Evolutionary conservation across 2,888 invertebrate species (phyloP), one percentile per base, ranked within the genome.

Genomic region (Nemotelus pantherinus): DNA sequence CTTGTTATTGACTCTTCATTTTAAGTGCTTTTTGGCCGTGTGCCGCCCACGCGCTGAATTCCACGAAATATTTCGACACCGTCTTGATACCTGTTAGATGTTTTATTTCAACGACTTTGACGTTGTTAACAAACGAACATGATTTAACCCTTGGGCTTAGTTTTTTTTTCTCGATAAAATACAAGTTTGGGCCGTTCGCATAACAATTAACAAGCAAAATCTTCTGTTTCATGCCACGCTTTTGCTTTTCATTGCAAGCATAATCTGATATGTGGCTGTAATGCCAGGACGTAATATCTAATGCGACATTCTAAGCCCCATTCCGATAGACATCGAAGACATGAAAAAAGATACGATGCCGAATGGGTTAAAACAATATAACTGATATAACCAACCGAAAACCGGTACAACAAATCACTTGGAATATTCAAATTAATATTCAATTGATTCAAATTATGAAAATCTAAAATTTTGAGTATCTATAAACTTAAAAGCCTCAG

Each of bases 31-130:
- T 74, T 74, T 58, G 63, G 63, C 74, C 74, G 48, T 74, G 74
- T 48, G 74, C 74, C 74, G 74, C 74, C 74, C 74, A 74, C 74
- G 74, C 74, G 74, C 39, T 48, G 47, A 74, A 74, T 74, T 74
- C 74, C 74, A 63, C 74, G 74, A 74, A 74, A 74, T 9, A 74
- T 74, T 63, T 63, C 74, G 44, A 74, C 60, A 74, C 50, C 43
- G 25, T 41, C 39, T 25, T 25, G 65, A 48, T 70, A 70, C 47
- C 44, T 6, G 70, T 39, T 43, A 2, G 63, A 63, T 25, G 43
- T 9, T 63, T 63, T 7, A 10, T 53, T 7, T 41, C 7, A 25
- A 63, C 9, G 43, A 10, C 10, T 7, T 41, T n/a, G 25, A 63
- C 9, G 43, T 9, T 63, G 3, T 39, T 63, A 43, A 43, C 63